Evolutionary conservation across 64 coral and sea anemone genomes (phyloP), one percentile per base, ranked within the genome.

Genomic region (Catalaphyllia jardinei): DNA sequence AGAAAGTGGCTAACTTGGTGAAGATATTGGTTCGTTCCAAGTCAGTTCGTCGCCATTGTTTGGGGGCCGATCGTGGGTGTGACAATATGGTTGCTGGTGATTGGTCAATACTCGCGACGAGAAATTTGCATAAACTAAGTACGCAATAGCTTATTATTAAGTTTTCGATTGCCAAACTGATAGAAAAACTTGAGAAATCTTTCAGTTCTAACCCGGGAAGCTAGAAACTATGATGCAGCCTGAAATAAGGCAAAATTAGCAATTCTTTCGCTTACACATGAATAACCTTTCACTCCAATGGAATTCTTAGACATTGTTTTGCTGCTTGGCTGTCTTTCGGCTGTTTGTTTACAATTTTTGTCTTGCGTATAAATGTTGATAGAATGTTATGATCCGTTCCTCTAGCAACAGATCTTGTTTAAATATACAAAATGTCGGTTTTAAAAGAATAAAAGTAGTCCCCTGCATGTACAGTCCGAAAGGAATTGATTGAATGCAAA

Each of bases 61-160:
- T 83, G 72, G 25, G 88, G 92, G 87, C 54, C 50, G 60, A 71
- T 22, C n/a, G 92, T 71, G 88, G 92, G 92, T 75, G 92, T 93
- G 92, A 60, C 87, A 8, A 89, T 84, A 83, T 89, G 87, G 79
- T 87, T 55, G 11, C 84, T 72, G 49, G 15, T 83, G 87, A 93
- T 93, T 93, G 92, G 92, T 77, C 29, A 57, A 63, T 27, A 24
- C 80, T 49, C 5, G 6, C 42, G 42, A 64, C 31, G 50, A 8
- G 4, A 55, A n/a, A 49, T 86, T 79, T 57, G n/a, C 74, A 89
- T 89, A 50, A 27, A 86, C 39, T 83, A 22, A n/a, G 3, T 50
- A 71, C 64, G 62, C 59, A 62, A 2, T 9, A 9, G 31, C 11
- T 76, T 57, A 15, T 57, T 46, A n/a, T n/a, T n/a, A n/a, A n/a